Base-by-base conservation (phyloP, 2,113 vertebrate genomes). In the Plectropomus leopardus region DNA sequence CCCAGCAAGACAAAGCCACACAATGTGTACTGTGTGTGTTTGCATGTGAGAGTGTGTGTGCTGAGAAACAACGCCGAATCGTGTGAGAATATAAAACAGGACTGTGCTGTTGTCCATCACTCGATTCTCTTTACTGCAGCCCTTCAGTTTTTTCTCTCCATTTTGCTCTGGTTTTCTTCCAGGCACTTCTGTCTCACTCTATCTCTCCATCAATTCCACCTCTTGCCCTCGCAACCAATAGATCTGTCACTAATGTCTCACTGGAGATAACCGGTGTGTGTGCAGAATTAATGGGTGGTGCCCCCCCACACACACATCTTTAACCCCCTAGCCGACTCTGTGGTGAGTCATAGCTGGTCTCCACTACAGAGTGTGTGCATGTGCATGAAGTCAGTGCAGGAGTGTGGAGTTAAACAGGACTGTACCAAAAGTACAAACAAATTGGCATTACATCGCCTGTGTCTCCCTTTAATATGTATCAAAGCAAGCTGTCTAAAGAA, bases 341-440 rank as follows among this genome's bases (percentile, higher is more conserved):
- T 48, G 71, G 70, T 88, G 84, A 91, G 77, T 91, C 88, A 90
- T 76, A 42, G 58, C 40, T 54, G 23, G 40, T 82, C 80, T 53
- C 48, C 34, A 55, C 72, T 47, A 77, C 66, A 65, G 23, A 44
- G 47, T 59, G 54, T 36, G 36, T 40, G 36, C 36, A 40, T 40
- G 36, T 11, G 3, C 48, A 50, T 54, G 17, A 60, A 63, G 54
- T 70, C 63, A 24, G 50, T 50, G 42, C 24, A 66, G 45, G 47
- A 24, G 17, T 48, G 54, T 72, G 55, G 69, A 69, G 67, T 45
- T 53, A 32, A 57, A 50, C 24, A 28, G 40, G 24, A 42, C 34
- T 78, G 60, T 45, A 4, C 15, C 5, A 17, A 10, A 40, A 40
- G 8, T 11, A 40, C 36, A 40, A 9, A 40, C 36, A 40, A 40